These are phyloP conservation scores for Catajapyx aquilonaris DNA, from an alignment of 1,140 invertebrate species.

Conservation along the genomic window DNA sequence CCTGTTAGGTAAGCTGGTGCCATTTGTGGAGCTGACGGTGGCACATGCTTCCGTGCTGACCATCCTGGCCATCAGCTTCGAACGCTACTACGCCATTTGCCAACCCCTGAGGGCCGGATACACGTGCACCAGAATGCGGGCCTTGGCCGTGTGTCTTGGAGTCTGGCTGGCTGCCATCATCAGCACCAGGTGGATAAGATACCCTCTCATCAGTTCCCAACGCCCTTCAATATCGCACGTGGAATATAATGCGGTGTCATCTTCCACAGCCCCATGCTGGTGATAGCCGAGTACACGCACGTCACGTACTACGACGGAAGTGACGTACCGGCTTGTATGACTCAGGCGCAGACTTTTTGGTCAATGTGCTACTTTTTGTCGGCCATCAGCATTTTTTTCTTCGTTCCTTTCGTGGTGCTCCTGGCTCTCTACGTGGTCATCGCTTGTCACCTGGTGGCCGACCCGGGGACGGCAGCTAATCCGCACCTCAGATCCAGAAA, in stretches of 20 bases:
- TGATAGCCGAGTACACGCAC: conserved; percentile 35
- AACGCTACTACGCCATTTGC: conserved; percentile 87
- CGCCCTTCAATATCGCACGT: no score
- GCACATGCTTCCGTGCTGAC: conserved; percentile 83
- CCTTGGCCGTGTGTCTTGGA: conserved; percentile 54
- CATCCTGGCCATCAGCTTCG: conserved; percentile 81
- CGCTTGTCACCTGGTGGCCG: conserved; percentile 56
- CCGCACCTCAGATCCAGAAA: conserved; percentile 3
- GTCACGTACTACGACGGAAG: conserved; percentile 32
- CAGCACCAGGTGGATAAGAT: conserved; percentile 78
- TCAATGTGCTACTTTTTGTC: conserved; percentile 52
- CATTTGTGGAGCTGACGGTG: conserved; percentile 79
- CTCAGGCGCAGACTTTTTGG: conserved; percentile 45
- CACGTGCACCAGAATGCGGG: conserved; percentile 70
- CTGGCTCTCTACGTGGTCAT: conserved; percentile 64
- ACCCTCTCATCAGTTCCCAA: no score
- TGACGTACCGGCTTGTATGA: conserved; percentile 47
- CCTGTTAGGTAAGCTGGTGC: conserved; percentile 59
- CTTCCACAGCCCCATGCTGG: conserved; percentile 33
- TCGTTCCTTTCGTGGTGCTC: conserved; percentile 55
- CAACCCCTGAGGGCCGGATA: conserved; percentile 73
- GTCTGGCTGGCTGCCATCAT: conserved; percentile 67
- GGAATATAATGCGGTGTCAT: neutral
- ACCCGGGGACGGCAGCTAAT: conserved; percentile 25
- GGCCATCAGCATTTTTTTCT: conserved; percentile 60